Evolutionary conservation across 2,113 vertebrate species (phyloP), one percentile per base, ranked within the genome.

Genomic region (Crotophaga sulcirostris): DNA sequence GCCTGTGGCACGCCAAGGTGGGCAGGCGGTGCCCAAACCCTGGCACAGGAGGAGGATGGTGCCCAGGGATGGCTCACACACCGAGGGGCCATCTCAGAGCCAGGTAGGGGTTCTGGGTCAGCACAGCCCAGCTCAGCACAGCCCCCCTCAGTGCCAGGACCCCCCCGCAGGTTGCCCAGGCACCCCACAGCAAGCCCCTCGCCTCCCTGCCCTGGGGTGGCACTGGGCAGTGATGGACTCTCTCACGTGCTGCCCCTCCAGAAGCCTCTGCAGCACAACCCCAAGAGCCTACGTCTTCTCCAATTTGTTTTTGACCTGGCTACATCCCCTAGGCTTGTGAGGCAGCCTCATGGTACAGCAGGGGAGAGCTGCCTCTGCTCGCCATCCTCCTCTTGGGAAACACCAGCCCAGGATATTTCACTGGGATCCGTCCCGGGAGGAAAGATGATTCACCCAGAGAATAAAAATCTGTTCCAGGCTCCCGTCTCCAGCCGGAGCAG

Each of bases 1-100:
- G 17, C 45, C 11, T 0, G 0, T 0, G 0, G n/a, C 3, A 1
- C 10, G 60, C 68, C 76, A 87, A 67, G 63, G 56, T 19, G 0
- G 55, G 67, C 81, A 56, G 9, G 1, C 9, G 1, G 31, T 25
- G 59, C 69, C 31, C 23, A 1, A 55, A 28, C 20, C 25, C 33
- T 0, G 0, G 54, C 62, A 16, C 2, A 1, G 70, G n/a, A 44
- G 66, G 25, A 42, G 66, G 26, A 75, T 0, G 2, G 20, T 67
- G 31, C 33, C 72, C 64, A 40, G 36, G 34, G 40, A 64, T 0
- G 2, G 42, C 36, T 62, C 66, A 40, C 2, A 0, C 2, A 5
- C 36, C 16, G 2, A 83, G 56, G 34, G 44, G 51, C 45, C 17
- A 25, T 18, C n/a, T 55, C 6, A 1, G 68, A 40, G n/a, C 63